phyloP scores from a whole-genome alignment of 2,113 vertebrate genomes.

The Cervus canadensis region DNA sequence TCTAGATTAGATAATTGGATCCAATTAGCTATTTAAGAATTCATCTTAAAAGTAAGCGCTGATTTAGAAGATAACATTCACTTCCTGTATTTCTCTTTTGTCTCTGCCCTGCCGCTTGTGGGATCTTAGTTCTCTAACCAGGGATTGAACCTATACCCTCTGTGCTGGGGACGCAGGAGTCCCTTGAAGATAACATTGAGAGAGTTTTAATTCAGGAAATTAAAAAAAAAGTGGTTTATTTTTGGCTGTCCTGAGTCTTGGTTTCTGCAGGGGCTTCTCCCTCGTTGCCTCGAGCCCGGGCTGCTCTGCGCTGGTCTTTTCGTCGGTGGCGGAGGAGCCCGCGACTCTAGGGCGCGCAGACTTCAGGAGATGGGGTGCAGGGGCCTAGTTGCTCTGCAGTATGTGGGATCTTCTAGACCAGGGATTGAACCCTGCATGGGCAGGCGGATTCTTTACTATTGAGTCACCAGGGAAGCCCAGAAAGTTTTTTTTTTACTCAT shows the following conservation, averaged over 20 bases:
- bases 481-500: neutral
- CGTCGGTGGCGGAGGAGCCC: neutral
- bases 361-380: too few relatives aligned
- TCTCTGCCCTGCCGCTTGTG: neutral
- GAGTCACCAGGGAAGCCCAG: too few relatives aligned
- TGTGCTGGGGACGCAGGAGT: neutral
- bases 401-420: too few relatives aligned
- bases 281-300: fast-evolving
- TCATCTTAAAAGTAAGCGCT: constrained; percentile 49
- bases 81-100: neutral
- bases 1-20: constrained; percentile 34
- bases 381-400: too few relatives aligned
- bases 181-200: constrained; percentile 15
- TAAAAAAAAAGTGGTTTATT: neutral
- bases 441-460: too few relatives aligned
- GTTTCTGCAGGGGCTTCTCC: neutral
- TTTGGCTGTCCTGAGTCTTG: neutral
- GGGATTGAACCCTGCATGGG: too few relatives aligned
- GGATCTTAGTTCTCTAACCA: neutral
- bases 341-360: too few relatives aligned
- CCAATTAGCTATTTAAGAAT: constrained; percentile 30
- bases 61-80: neutral
- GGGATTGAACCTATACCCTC: neutral
- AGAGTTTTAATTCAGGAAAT: neutral
- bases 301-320: neutral